A percentile compares a stretch with the other conserved stretches of the same genome.
These are phyloP conservation scores for Habroteleia sp. DNA, from an alignment of 2,888 invertebrate genomes.

Conservation along the genomic window DNA sequence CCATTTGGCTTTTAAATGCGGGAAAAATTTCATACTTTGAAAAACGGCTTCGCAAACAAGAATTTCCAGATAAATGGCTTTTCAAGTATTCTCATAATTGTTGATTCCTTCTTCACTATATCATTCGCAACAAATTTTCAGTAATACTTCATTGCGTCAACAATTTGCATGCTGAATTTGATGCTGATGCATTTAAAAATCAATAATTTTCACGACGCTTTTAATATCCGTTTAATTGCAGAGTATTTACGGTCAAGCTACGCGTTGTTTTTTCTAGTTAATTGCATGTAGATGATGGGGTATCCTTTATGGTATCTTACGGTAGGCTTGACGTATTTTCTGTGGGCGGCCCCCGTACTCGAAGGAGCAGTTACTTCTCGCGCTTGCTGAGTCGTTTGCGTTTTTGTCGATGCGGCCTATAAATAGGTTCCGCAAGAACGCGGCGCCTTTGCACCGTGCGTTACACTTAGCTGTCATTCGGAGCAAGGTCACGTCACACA, in stretches of 20 bases:
- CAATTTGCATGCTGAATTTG: conserved; percentile 38
- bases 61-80: conserved; percentile 8
- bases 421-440: conserved; percentile 51
- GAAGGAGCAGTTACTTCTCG: conserved; percentile 48
- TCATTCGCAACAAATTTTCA: conserved; percentile 27
- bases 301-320: conserved; percentile 51
- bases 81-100: conserved; percentile 1
- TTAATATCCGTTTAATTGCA: conserved; percentile 48
- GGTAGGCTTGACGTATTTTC: conserved; percentile 27
- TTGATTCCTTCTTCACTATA: conserved; percentile 13
- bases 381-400: conserved; percentile 43
- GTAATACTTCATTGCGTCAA: conserved; percentile 36
- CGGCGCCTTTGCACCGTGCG: conserved; percentile 55
- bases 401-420: conserved; percentile 56
- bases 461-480: conserved; percentile 51
- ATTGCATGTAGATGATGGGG: conserved; percentile 53
- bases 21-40: conserved; percentile 3
- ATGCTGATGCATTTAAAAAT: conserved; percentile 27
- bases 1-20: too few relatives aligned
- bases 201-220: conserved; percentile 37
- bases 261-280: conserved; percentile 36
- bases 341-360: conserved; percentile 45
- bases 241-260: conserved; percentile 40
- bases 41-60: not conserved
- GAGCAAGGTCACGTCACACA: conserved; percentile 46